These are phyloP conservation scores for Martes martes DNA, from an alignment of 2,113 vertebrate species.

Conservation along the genomic window DNA sequence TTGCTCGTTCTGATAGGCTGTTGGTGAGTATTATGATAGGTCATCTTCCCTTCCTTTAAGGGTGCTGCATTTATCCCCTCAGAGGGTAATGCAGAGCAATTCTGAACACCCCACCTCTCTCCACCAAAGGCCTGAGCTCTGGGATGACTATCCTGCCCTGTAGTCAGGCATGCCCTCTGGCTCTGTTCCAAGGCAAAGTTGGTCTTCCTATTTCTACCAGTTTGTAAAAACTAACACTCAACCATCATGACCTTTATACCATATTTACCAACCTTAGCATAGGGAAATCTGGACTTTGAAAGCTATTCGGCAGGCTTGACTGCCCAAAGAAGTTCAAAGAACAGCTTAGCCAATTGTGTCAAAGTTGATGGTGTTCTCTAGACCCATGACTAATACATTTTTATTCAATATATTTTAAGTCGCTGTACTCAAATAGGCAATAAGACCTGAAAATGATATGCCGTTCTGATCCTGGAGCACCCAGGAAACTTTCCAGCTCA, in stretches of 20 bases:
- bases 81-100: neutral
- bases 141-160: neutral
- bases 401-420: slow-evolving; percentile 39
- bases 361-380: slow-evolving; percentile 15
- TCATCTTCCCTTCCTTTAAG: neutral
- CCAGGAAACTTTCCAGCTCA: slow-evolving; percentile 35
- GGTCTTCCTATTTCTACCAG: neutral
- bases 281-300: slow-evolving; percentile 47
- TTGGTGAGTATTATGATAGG: neutral
- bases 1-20: neutral
- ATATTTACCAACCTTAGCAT: slow-evolving; percentile 13
- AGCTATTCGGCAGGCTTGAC: neutral
- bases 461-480: neutral
- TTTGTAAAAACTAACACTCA: neutral
- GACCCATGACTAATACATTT: neutral
- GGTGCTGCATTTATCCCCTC: neutral
- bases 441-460: slow-evolving; percentile 24
- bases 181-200: neutral
- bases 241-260: slow-evolving; percentile 18
- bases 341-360: slow-evolving; percentile 18
- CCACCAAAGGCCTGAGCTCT: neutral
- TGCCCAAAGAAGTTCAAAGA: slow-evolving; percentile 24
- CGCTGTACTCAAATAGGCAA: neutral
- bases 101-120: neutral
- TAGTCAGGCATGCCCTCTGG: neutral